These are phyloP conservation scores for Drosophila erecta DNA, from an alignment of 1,140 invertebrate genomes.

Conservation along the genomic window DNA sequence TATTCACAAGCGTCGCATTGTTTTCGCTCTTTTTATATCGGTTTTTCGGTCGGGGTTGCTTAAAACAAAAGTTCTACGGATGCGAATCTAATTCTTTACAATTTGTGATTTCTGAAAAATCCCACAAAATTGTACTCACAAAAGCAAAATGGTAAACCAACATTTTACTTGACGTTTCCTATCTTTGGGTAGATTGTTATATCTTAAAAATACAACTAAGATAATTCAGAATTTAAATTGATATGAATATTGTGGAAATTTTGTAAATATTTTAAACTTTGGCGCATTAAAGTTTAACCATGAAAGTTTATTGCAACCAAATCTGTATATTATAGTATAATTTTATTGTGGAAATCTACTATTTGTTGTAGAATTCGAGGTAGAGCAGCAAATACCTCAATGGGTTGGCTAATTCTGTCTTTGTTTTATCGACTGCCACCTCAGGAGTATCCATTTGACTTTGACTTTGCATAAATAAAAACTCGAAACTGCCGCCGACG, in stretches of 20 bases:
- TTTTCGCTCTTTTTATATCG: conserved; percentile 33
- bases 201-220: no score
- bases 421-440: conserved; percentile 25
- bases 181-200: not conserved
- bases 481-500: conserved; percentile 40
- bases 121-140: not conserved
- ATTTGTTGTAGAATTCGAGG: not conserved
- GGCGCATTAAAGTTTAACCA: no score
- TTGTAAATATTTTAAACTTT: no score
- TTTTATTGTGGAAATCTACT: not conserved
- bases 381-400: not conserved
- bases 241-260: no score
- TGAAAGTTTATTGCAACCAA: not conserved
- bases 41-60: conserved; percentile 8
- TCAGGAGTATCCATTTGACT: conserved; percentile 35
- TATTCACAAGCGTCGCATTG: conserved; percentile 45
- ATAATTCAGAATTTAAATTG: not conserved
- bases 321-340: not conserved
- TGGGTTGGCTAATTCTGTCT: conserved; percentile 2
- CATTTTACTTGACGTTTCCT: not conserved
- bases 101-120: not conserved
- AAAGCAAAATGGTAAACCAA: not conserved
- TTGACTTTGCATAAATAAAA: conserved; percentile 47
- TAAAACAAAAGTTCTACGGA: not conserved
- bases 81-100: not conserved